Percentiles rank a stretch among this genome's conserved stretches.
These are phyloP conservation scores for Drosophila takahashii DNA, from an alignment of 1,140 invertebrate species.

Conservation along the genomic window DNA sequence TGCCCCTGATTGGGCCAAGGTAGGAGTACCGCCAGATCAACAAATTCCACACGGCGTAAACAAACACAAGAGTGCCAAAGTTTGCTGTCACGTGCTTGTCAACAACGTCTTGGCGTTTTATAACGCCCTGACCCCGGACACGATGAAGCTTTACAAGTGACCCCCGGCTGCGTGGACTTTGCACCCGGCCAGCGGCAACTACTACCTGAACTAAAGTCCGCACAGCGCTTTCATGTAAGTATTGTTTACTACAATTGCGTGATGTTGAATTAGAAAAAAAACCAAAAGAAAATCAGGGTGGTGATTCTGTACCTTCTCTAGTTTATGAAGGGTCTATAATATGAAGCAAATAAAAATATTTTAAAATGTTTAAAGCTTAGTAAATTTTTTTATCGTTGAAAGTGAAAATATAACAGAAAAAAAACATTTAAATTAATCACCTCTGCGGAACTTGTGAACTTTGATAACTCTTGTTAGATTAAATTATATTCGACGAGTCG, in stretches of 20 bases:
- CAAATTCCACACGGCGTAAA: slow-evolving; percentile 13
- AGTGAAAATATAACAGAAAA: background rate
- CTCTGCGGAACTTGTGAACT: background rate
- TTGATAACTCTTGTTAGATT: background rate
- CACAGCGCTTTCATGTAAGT: slow-evolving; percentile 30
- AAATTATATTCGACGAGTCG: background rate
- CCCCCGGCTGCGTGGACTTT: slow-evolving; percentile 36
- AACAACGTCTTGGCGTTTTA: slow-evolving; percentile 28
- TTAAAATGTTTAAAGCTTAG: too few species aligned
- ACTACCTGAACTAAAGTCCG: background rate
- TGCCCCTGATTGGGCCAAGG: slow-evolving; percentile 31
- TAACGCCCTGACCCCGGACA: slow-evolving; percentile 44
- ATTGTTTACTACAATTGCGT: slow-evolving; percentile 8
- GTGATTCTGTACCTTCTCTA: background rate
- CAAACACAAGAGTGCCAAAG: slow-evolving; percentile 29
- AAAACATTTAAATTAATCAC: background rate
- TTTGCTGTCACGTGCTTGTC: slow-evolving; percentile 39
- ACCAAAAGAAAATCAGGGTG: too few species aligned
- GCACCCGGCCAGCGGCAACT: slow-evolving; percentile 24
- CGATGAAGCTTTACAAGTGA: slow-evolving; percentile 44
- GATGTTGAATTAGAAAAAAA: background rate
- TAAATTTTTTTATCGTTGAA: too few species aligned
- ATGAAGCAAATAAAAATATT: too few species aligned
- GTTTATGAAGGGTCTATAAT: too few species aligned
- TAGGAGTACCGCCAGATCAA: slow-evolving; percentile 12